phyloP scores from a whole-genome alignment of 2,113 vertebrate species.

The Hemiprocne comata region DNA sequence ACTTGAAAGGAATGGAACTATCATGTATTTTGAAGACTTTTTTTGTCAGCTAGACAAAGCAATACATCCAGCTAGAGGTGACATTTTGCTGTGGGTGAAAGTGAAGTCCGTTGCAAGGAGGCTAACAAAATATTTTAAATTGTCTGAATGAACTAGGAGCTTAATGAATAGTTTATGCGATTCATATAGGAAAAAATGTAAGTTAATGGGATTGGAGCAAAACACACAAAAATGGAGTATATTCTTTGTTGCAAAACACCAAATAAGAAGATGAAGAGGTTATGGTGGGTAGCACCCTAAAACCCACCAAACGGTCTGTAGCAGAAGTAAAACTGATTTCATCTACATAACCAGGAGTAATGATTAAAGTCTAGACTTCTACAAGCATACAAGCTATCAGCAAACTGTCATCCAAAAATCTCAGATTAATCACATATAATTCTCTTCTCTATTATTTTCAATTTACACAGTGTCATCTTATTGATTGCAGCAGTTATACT shows the following conservation, averaged over 20 bases:
- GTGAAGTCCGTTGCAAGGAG: background rate
- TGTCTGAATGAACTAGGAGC: background rate
- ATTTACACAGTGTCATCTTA: background rate
- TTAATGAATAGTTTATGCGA: background rate
- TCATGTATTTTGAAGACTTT: background rate
- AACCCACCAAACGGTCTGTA: background rate
- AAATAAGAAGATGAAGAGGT: background rate
- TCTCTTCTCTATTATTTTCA: background rate
- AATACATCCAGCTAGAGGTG: background rate
- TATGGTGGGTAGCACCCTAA: background rate
- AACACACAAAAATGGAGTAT: background rate
- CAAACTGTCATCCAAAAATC: background rate
- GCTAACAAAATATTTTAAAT: background rate
- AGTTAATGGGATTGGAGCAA: background rate
- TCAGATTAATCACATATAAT: background rate
- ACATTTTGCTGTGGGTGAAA: background rate
- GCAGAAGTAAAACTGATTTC: background rate
- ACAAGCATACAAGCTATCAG: background rate
- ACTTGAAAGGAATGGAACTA: background rate
- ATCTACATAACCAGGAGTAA: background rate
- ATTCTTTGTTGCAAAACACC: background rate
- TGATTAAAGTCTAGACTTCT: background rate
- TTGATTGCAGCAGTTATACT: background rate
- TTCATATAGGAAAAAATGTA: background rate
- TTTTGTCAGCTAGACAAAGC: background rate